Percentiles rank a stretch among this genome's conserved stretches.
These are phyloP conservation scores for Varanus salvator DNA, from an alignment of 2,113 vertebrate species.

Conservation along the genomic window DNA sequence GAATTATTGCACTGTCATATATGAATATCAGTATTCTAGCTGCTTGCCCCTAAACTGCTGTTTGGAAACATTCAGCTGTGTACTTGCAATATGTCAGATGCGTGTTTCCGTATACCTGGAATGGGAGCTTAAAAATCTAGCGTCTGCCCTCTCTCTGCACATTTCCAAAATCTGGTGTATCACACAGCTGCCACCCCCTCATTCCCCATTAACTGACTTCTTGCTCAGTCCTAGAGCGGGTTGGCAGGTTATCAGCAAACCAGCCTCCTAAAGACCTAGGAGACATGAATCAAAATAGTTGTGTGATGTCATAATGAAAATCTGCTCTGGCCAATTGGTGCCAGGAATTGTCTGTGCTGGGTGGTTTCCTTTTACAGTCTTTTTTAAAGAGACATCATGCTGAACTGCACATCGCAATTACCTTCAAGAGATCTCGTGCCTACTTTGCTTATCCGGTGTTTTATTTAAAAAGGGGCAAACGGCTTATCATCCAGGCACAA, in stretches of 20 bases:
- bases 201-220: slow-evolving; percentile 24
- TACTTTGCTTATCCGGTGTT: slow-evolving; percentile 44
- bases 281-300: slow-evolving; percentile 82
- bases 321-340: slow-evolving; percentile 65
- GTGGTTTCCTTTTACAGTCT: slow-evolving; percentile 92
- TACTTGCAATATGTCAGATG: not conserved
- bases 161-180: slow-evolving; percentile 44
- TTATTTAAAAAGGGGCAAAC: slow-evolving; percentile 43
- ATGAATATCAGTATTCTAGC: not conserved
- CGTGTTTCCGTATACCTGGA: rapidly evolving
- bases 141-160: rapidly evolving
- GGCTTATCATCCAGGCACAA: slow-evolving; percentile 47
- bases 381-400: slow-evolving; percentile 87
- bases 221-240: not conserved
- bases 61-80: not conserved
- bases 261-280: slow-evolving; percentile 52
- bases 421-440: slow-evolving; percentile 53
- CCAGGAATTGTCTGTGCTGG: slow-evolving; percentile 78
- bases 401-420: slow-evolving; percentile 83
- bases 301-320: slow-evolving; percentile 81
- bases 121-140: not conserved
- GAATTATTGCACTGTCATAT: not conserved
- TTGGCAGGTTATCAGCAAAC: not conserved
- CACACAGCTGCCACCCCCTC: slow-evolving; percentile 34
- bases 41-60: not conserved